Conservation (phyloP, 2,888 invertebrate species). For the Cataglyphis cursor region DNA sequence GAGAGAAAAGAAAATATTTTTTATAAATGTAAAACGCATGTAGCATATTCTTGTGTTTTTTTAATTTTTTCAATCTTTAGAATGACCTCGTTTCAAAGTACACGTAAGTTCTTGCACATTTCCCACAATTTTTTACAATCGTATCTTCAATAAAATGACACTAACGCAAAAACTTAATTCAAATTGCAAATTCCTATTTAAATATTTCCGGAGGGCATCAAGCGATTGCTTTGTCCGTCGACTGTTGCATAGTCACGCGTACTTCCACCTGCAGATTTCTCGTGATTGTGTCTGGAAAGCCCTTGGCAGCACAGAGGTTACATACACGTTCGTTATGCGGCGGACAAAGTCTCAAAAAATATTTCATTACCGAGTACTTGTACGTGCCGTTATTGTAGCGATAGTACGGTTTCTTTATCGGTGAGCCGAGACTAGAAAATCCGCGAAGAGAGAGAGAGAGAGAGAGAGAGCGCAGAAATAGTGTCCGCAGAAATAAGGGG, state of each 20-base stretch:
- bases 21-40: slow-evolving; percentile 8
- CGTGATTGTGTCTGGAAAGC: slow-evolving; percentile 35
- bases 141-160: slow-evolving; percentile 32
- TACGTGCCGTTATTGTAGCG: slow-evolving; percentile 66
- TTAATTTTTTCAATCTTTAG: background rate
- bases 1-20: background rate
- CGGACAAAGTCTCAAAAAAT: slow-evolving; percentile 39
- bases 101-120: slow-evolving; percentile 4
- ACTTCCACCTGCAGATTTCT: slow-evolving; percentile 54
- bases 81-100: slow-evolving; percentile 2
- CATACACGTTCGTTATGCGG: slow-evolving; percentile 33
- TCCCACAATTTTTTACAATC: slow-evolving; percentile 9
- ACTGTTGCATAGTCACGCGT: slow-evolving; percentile 52
- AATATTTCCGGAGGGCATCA: slow-evolving; percentile 52
- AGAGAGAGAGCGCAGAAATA: slow-evolving; percentile 6
- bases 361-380: slow-evolving; percentile 46
- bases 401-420: slow-evolving; percentile 72
- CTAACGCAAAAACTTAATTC: slow-evolving; percentile 45
- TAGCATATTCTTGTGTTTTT: background rate
- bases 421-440: slow-evolving; percentile 59
- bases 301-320: slow-evolving; percentile 25
- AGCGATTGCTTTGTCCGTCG: slow-evolving; percentile 51
- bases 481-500: slow-evolving; percentile 69
- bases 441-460: slow-evolving; percentile 12
- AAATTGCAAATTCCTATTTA: slow-evolving; percentile 47